A percentile compares a stretch with the other conserved stretches of the same genome.
These are phyloP conservation scores for Trogon melanurus DNA, from an alignment of 2,113 vertebrate species.

Conservation along the genomic window DNA sequence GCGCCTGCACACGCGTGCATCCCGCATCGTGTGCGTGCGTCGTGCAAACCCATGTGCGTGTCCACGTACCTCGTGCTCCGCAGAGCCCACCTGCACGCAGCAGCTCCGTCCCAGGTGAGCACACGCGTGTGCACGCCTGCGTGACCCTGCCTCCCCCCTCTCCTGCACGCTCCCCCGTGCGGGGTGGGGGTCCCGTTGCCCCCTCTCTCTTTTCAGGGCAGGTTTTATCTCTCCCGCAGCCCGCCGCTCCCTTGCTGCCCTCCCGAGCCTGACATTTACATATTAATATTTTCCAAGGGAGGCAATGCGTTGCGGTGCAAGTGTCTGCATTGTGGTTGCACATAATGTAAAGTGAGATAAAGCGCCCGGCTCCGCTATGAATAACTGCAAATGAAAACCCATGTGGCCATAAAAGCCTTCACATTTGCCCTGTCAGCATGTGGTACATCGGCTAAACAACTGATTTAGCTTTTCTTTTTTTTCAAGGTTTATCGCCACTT, in stretches of 20 bases:
- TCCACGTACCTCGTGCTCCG: too few relatives aligned
- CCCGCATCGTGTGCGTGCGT: too few relatives aligned
- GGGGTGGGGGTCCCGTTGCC: background rate
- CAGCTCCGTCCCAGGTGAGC: background rate
- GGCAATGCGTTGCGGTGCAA: slow-evolving; percentile 53
- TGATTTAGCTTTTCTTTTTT: slow-evolving; percentile 64
- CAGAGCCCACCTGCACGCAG: background rate
- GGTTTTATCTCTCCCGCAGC: slow-evolving; percentile 52
- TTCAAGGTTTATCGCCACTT: slow-evolving; percentile 75
- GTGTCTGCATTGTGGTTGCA: slow-evolving; percentile 75
- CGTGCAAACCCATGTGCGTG: background rate
- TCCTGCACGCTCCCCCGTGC: background rate
- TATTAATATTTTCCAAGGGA: slow-evolving; percentile 78
- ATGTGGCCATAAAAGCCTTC: slow-evolving; percentile 71
- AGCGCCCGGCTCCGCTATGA: slow-evolving; percentile 70
- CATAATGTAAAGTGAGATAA: slow-evolving; percentile 77
- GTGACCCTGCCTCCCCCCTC: background rate
- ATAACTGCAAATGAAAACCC: slow-evolving; percentile 72
- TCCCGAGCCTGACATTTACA: slow-evolving; percentile 76
- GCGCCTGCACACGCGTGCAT: fast-evolving
- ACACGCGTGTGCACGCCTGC: fast-evolving
- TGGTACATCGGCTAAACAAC: slow-evolving; percentile 68
- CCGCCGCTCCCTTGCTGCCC: slow-evolving; percentile 63
- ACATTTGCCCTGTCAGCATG: slow-evolving; percentile 78
- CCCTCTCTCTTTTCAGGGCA: background rate